phyloP scores from a whole-genome alignment of 2,113 vertebrate species.

The Atractosteus spatula region DNA sequence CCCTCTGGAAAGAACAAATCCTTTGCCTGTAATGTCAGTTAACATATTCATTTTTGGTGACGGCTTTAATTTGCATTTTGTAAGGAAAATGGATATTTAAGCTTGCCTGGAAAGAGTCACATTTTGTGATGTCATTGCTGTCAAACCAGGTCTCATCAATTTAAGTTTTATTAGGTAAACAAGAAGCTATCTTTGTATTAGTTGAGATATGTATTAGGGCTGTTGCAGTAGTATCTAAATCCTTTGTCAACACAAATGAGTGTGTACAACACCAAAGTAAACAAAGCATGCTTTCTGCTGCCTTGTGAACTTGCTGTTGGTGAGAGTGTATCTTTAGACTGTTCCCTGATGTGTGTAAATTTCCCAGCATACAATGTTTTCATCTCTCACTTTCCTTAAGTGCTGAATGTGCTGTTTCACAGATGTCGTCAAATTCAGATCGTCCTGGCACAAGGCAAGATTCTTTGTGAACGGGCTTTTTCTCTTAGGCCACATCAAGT shows the following conservation, averaged over 20 bases:
- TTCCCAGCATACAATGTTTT: neutral
- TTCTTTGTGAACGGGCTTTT: neutral
- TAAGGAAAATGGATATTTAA: too few relatives aligned
- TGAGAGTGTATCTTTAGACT: neutral
- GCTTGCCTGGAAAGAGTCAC: too few relatives aligned
- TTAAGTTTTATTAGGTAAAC: neutral
- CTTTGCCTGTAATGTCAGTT: too few relatives aligned
- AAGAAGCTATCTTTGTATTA: neutral
- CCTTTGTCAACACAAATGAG: neutral
- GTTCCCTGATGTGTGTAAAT: neutral
- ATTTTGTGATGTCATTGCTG: too few relatives aligned
- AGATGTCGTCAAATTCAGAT: neutral
- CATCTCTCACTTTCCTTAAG: neutral
- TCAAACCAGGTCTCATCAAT: too few relatives aligned
- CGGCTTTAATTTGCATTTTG: too few relatives aligned
- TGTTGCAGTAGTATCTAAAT: neutral
- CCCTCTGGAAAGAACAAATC: too few relatives aligned
- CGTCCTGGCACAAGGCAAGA: neutral
- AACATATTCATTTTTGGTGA: too few relatives aligned
- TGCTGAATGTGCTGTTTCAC: neutral
- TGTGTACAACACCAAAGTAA: neutral
- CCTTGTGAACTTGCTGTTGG: neutral
- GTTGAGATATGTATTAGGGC: neutral
- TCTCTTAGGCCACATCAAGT: neutral
- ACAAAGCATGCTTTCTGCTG: neutral